Conservation (phyloP, 2,113 vertebrate genomes). For the Notarius lentiginosus region DNA sequence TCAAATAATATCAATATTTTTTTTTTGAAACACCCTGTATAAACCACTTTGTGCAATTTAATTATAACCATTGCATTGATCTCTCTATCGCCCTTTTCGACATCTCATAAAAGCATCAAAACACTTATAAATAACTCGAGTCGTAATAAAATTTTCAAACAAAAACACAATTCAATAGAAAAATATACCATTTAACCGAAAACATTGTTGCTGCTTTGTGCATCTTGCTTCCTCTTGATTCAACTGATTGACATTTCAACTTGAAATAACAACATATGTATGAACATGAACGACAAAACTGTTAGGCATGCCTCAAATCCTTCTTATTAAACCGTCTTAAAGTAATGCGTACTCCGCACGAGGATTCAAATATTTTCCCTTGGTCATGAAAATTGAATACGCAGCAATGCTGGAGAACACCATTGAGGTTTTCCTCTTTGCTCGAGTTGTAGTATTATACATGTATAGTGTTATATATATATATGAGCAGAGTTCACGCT, state of each 20-base stretch:
- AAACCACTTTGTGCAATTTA: slow-evolving; percentile 32
- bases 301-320: not conserved
- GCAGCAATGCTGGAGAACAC: not conserved
- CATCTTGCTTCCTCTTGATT: not conserved
- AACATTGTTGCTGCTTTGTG: slow-evolving; percentile 6
- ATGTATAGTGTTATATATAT: not conserved
- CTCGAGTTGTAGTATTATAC: not conserved
- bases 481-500: not conserved
- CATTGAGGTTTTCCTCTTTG: not conserved
- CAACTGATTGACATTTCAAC: not conserved
- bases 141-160: slow-evolving; percentile 18
- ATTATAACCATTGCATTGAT: not conserved
- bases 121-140: slow-evolving; percentile 38
- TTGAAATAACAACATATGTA: not conserved
- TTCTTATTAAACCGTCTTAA: not conserved
- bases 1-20: too few relatives aligned
- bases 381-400: not conserved
- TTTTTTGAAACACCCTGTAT: too few relatives aligned
- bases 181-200: not conserved
- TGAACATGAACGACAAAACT: slow-evolving; percentile 10
- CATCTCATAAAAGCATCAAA: slow-evolving; percentile 44
- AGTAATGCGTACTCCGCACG: not conserved
- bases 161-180: not conserved
- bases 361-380: not conserved
- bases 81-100: slow-evolving; percentile 42